Evolutionary conservation across 2,888 invertebrate genomes (phyloP).

Genomic region (Nymphalis c-album): DNA sequence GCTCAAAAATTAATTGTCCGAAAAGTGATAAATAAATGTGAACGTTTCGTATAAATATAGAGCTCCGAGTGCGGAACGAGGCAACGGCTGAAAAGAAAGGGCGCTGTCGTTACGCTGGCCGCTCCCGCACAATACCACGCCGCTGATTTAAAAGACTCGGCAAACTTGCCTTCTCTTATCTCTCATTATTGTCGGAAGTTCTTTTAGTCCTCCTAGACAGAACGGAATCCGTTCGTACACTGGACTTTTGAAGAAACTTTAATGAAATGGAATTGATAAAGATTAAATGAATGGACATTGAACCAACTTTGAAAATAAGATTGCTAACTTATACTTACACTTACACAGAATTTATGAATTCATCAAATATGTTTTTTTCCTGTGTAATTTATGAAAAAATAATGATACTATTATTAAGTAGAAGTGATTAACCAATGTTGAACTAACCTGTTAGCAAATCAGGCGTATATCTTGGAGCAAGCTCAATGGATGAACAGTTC

Average conservation of each 20-base stretch:
- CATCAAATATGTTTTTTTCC: neutral
- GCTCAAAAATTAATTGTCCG: conserved; percentile 73
- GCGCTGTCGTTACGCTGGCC: conserved; percentile 64
- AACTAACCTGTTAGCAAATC: conserved; percentile 88
- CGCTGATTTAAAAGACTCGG: conserved; percentile 61
- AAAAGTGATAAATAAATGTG: conserved; percentile 71
- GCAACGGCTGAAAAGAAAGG: conserved; percentile 56
- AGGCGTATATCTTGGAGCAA: conserved; percentile 87
- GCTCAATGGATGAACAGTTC: conserved; percentile 90
- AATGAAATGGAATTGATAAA: conserved; percentile 42
- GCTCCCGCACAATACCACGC: conserved; percentile 61
- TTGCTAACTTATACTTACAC: neutral
- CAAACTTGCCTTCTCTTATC: conserved; percentile 67
- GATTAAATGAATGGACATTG: conserved; percentile 25
- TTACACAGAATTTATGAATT: neutral
- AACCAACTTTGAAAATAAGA: conserved; percentile 8
- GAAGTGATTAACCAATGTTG: neutral
- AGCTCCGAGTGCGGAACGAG: conserved; percentile 66
- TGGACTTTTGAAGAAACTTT: conserved; percentile 42
- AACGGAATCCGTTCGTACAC: conserved; percentile 45
- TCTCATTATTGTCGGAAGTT: conserved; percentile 64
- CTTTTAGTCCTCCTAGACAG: conserved; percentile 50
- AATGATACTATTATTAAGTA: neutral
- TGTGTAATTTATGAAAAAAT: neutral
- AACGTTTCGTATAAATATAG: conserved; percentile 71